Base-by-base conservation (phyloP, 1,140 invertebrate genomes). In the Dolichoris vasculosae region DNA sequence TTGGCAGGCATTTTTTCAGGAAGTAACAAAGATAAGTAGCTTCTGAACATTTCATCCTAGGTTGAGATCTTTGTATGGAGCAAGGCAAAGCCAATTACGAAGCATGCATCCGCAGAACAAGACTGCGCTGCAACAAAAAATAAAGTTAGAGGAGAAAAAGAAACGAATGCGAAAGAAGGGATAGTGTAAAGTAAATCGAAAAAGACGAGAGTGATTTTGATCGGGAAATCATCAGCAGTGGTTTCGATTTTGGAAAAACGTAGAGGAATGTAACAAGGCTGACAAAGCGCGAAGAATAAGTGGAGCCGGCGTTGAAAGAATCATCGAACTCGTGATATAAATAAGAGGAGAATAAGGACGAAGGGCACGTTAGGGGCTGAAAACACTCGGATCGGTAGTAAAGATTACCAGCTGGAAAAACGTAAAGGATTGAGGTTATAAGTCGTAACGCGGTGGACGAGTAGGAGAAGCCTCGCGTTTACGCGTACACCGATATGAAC, bases 371-470 rank as follows among this genome's bases (percentile, higher is more conserved):
- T 51, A 40, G 30, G 17, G 1, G 75, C n/a, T 35, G 0, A 51
- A 76, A 64, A 82, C 26, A 69, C 40, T 32, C 26, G 43, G 32
- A 40, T 8, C 1, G 40, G 35, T 32, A 73, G 15, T 38, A 35
- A 82, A 82, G 32, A 71, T 89, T 80, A 88, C 89, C 90, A 91
- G 90, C 89, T 92, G 90, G 90, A 89, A 91, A 79, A 76, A 30
- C 20, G 85, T 84, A 77, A 82, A 87, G 38, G 64, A 67, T 92
- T 90, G 90, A 92, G 91, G 91, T 92, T 92, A 92, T 90, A 91
- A 88, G 89, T 87, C 77, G 88, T 89, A 89, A 87, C 89, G 87
- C 51, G 51, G 48, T 69, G 30, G 71, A 84, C 46, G n/a, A 71
- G 48, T 87, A 87, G 87, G 87, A 88, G 88, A 89, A 85, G 86